Evolutionary conservation across 2,888 invertebrate genomes (phyloP).

Genomic region (Dusona sp.): DNA sequence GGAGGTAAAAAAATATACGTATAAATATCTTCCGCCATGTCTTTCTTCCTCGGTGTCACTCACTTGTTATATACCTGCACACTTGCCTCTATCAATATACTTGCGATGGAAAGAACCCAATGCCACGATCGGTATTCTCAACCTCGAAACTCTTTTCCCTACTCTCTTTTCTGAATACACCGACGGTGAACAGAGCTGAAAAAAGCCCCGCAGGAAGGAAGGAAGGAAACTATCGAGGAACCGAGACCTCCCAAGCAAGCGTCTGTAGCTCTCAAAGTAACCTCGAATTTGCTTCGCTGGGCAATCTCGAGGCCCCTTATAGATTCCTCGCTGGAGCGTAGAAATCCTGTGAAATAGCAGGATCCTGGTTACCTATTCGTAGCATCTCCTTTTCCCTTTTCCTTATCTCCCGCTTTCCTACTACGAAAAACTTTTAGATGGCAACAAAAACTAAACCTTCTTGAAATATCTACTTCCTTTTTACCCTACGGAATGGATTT

Average conservation of each 20-base stretch:
- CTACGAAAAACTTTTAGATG: constrained; percentile 45
- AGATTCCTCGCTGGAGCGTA: constrained; percentile 74
- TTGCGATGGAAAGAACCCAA: constrained; percentile 71
- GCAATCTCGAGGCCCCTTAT: constrained; percentile 75
- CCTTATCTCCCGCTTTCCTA: constrained; percentile 29
- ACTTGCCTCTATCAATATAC: constrained; percentile 75
- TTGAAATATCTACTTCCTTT: constrained; percentile 33
- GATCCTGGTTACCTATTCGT: constrained; percentile 55
- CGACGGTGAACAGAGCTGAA: constrained; percentile 48
- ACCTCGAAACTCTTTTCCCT: constrained; percentile 35
- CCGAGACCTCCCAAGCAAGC: constrained; percentile 65
- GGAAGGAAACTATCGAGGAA: constrained; percentile 69
- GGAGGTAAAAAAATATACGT: constrained; percentile 6
- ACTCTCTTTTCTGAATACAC: constrained; percentile 58
- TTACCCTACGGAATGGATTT: constrained; percentile 39
- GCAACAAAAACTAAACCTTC: constrained; percentile 50
- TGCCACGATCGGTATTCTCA: constrained; percentile 70
- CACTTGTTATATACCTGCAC: constrained; percentile 64
- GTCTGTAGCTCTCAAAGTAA: constrained; percentile 72
- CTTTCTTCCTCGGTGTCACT: constrained; percentile 70
- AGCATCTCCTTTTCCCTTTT: constrained; percentile 39
- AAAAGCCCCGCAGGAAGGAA: constrained; percentile 63
- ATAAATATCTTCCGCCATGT: constrained; percentile 59
- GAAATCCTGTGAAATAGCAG: constrained; percentile 72
- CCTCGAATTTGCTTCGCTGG: constrained; percentile 77